Conservation (phyloP, 1,140 invertebrate species). For the Drosophila erecta region DNA sequence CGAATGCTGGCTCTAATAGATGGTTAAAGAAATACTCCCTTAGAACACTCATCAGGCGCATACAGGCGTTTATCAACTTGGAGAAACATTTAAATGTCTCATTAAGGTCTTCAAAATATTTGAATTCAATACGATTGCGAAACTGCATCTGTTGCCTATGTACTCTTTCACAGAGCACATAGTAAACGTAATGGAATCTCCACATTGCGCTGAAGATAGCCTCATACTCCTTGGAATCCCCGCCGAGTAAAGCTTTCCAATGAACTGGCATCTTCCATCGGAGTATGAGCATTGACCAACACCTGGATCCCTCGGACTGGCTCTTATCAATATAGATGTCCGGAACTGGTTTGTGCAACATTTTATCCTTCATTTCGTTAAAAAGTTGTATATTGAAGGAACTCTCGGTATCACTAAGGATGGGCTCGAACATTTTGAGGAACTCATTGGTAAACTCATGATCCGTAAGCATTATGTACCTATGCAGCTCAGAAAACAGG, state of each 20-base stretch:
- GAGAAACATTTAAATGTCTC: conserved; percentile 11
- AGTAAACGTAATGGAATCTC: conserved; percentile 50
- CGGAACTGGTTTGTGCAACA: not conserved
- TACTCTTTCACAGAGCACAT: conserved; percentile 46
- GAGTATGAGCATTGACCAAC: conserved; percentile 51
- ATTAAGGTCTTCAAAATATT: not conserved
- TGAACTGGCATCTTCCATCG: conserved; percentile 12
- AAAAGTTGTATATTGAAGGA: conserved; percentile 16
- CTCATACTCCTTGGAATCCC: conserved; percentile 18
- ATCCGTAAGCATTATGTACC: conserved; percentile 51
- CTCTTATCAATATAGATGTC: conserved; percentile 28
- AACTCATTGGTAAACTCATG: conserved; percentile 28
- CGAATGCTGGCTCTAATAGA: conserved; percentile 23
- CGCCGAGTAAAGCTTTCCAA: conserved; percentile 34
- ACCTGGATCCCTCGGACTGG: not conserved
- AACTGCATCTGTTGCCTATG: conserved; percentile 12
- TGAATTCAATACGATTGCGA: not conserved
- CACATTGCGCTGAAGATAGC: conserved; percentile 28
- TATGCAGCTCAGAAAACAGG: conserved; percentile 34
- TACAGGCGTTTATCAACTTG: conserved; percentile 10
- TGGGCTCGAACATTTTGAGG: conserved; percentile 33
- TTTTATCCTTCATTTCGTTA: conserved; percentile 19
- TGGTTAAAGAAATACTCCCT: conserved; percentile 16
- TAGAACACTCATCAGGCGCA: conserved; percentile 19
- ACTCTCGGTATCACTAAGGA: conserved; percentile 19